Evolutionary conservation across 1,140 invertebrate genomes (phyloP).

Genomic region (Drosophila pseudoananassae): DNA sequence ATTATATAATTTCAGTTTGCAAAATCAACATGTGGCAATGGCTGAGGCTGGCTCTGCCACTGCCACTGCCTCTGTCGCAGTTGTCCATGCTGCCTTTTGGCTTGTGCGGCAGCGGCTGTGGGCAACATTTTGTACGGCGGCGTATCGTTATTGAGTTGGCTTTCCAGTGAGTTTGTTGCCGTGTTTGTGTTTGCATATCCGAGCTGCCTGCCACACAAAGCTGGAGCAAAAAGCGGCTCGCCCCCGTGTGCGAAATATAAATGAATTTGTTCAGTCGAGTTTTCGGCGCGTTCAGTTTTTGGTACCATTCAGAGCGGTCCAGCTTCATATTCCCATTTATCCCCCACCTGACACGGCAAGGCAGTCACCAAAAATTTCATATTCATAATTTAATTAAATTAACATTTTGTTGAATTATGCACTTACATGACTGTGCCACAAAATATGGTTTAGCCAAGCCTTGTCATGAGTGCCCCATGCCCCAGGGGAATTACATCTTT

Average conservation of each 20-base stretch:
- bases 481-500: slow-evolving; percentile 40
- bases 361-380: slow-evolving; percentile 64
- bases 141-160: slow-evolving; percentile 31
- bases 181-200: slow-evolving; percentile 28
- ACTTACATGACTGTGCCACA: slow-evolving; percentile 57
- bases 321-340: background rate
- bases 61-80: slow-evolving; percentile 1
- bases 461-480: slow-evolving; percentile 32
- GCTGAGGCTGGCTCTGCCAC: slow-evolving; percentile 1
- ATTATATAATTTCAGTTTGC: slow-evolving; percentile 75
- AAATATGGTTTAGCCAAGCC: slow-evolving; percentile 45
- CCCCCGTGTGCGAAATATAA: slow-evolving; percentile 57
- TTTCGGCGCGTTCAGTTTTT: slow-evolving; percentile 51
- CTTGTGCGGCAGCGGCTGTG: slow-evolving; percentile 1
- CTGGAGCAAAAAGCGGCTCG: slow-evolving; percentile 18
- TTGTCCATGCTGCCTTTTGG: slow-evolving; percentile 37
- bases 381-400: slow-evolving; percentile 81
- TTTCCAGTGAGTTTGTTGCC: slow-evolving; percentile 8
- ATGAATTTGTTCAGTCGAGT: slow-evolving; percentile 70
- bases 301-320: slow-evolving; percentile 54
- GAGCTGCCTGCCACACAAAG: slow-evolving; percentile 45
- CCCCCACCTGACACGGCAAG: slow-evolving; percentile 20
- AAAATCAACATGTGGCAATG: slow-evolving; percentile 74
- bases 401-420: slow-evolving; percentile 76
- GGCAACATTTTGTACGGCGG: slow-evolving; percentile 30